Percentiles rank a stretch among this genome's conserved stretches.
phyloP scores from a whole-genome alignment of 2,888 invertebrate genomes.

The Orthonychiurus folsomi region DNA sequence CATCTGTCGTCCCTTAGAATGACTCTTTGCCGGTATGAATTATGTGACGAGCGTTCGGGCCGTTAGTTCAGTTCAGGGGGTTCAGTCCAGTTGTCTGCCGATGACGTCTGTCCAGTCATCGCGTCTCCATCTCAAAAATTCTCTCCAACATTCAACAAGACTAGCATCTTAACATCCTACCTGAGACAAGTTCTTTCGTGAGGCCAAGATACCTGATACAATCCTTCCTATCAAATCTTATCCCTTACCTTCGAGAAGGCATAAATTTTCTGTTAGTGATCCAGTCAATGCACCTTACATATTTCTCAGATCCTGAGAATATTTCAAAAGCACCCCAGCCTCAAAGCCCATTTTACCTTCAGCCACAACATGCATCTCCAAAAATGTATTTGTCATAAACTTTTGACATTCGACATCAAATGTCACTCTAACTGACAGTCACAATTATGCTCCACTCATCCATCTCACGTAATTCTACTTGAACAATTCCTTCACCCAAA shows the following conservation, averaged over 20 bases:
- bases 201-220: neutral
- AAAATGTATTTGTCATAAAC: constrained; percentile 1
- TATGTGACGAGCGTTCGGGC: too few species aligned
- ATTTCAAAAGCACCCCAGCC: neutral
- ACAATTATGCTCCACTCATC: neutral
- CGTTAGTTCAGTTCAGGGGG: neutral
- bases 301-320: too few species aligned
- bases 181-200: too few species aligned
- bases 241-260: neutral
- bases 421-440: neutral
- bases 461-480: neutral
- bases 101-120: constrained; percentile 17
- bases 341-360: neutral
- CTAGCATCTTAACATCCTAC: too few species aligned
- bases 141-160: constrained; percentile 19
- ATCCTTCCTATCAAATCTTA: neutral
- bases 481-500: neutral
- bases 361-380: neutral
- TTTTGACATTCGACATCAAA: neutral
- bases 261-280: too few species aligned
- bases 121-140: constrained; percentile 37
- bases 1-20: constrained; percentile 11
- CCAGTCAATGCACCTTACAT: too few species aligned
- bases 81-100: constrained; percentile 20
- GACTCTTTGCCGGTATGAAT: constrained; percentile 21